Base-by-base conservation (phyloP, 2,797 vertebrate species). In the Lerista edwardsae region DNA sequence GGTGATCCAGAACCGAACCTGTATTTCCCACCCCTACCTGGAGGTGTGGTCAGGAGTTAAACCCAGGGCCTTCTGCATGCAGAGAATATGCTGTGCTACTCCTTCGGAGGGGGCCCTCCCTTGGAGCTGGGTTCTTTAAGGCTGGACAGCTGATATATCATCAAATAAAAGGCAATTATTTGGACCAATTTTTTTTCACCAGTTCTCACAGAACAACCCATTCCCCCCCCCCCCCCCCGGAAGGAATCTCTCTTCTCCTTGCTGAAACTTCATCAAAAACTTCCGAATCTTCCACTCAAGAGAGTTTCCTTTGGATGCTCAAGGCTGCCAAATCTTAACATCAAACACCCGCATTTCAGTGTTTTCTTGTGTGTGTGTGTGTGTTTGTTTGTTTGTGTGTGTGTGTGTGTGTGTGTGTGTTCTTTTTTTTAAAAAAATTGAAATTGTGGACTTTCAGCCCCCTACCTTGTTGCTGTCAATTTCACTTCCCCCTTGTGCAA, bases 401-500 rank as follows among this genome's bases (percentile, higher is more conserved):
- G 39, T 72, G 25, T 72, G 69, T 72, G 39, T 72, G 27, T 44
- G 41, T 51, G 7, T 51, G 47, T 51, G 47, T 51, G 47, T 51
- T 4, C 25, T 25, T 61, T 25, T 25, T 25, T 51, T 51, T 51
- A 51, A 51, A 51, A 51, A 51, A 61, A 55, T n/a, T 47, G 31
- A 79, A 76, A 73, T 64, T 29, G 47, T 3, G 85, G 59, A 84
- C 86, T 82, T 91, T 90, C 51, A 69, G 75, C 36, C 76, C 67
- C 79, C 61, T 82, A 90, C 90, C 90, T 92, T 83, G 29, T 68
- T 29, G 68, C 82, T 19, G 39, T 11, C 44, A 31, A 39, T 91
- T 91, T 87, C 79, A 44, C 44, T 19, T 77, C 41, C 41, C 36
- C 4, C 1, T 15, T 29, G 15, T 2, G 85, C 73, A 7, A 55